These are phyloP conservation scores for Odocoileus hemionus DNA, from an alignment of 2,113 vertebrate species.

Conservation along the genomic window DNA sequence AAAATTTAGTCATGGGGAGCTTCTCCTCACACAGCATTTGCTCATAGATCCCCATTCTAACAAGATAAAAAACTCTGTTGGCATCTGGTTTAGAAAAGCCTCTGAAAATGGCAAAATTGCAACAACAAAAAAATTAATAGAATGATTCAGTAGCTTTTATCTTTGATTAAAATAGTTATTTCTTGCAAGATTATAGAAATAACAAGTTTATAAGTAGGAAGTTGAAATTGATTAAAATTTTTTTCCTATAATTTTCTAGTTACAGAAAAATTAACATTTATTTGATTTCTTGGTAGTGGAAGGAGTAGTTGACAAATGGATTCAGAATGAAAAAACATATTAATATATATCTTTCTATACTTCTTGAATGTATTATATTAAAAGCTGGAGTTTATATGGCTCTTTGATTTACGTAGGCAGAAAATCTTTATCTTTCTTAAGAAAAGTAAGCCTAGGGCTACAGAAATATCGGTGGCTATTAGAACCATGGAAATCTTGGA, in stretches of 20 bases:
- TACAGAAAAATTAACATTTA: background rate
- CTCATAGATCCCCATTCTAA: background rate
- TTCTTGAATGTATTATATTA: constrained; percentile 36
- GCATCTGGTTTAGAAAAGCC: constrained; percentile 43
- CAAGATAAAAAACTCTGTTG: background rate
- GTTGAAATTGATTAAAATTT: background rate
- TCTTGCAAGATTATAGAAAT: background rate
- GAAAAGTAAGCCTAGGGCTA: constrained; percentile 48
- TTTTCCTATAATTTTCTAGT: background rate
- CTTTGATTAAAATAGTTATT: constrained; percentile 20
- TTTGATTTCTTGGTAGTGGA: constrained; percentile 23
- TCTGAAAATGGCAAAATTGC: constrained; percentile 29
- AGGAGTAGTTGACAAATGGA: constrained; percentile 27
- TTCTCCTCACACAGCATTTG: background rate
- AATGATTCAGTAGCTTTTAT: background rate
- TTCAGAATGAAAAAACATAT: constrained; percentile 15
- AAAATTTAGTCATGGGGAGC: background rate
- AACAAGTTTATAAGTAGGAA: constrained; percentile 6
- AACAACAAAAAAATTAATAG: background rate
- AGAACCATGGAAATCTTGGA: constrained; percentile 72
- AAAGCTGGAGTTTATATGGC: constrained; percentile 37
- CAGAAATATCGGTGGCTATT: constrained; percentile 64
- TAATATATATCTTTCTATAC: background rate
- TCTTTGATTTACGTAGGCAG: constrained; percentile 27
- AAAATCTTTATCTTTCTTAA: constrained; percentile 35